Percentiles rank a stretch among this genome's conserved stretches.
phyloP scores from a whole-genome alignment of 30 jellyfish, hydroid and myxozoan genomes.

The Rhopilema esculentum region DNA sequence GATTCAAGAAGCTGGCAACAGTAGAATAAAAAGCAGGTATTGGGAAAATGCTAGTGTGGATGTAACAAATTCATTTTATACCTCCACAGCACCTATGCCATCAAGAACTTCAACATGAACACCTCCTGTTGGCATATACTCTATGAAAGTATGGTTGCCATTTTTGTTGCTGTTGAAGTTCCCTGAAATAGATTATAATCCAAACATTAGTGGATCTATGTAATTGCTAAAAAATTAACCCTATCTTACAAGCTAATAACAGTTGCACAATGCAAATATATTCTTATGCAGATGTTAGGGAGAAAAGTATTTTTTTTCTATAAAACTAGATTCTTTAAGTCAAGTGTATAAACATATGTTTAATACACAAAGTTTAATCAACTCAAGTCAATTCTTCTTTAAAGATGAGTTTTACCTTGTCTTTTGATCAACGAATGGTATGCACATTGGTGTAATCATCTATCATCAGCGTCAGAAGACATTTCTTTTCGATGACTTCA shows the following conservation, averaged over 20 bases:
- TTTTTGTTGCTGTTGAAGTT: not conserved
- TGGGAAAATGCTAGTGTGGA: no score
- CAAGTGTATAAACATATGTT: not conserved
- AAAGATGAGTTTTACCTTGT: not conserved
- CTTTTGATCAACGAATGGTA: not conserved
- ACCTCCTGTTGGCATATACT: no score
- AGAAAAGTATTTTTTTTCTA: no score
- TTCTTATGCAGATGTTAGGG: no score
- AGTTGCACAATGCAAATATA: no score
- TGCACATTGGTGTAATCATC: constrained; percentile 16
- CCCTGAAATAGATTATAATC: not conserved
- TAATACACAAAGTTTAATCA: not conserved
- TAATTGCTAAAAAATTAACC: not conserved
- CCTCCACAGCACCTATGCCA: no score
- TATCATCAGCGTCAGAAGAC: not conserved
- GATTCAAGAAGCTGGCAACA: not conserved
- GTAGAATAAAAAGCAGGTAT: not conserved
- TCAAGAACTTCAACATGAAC: no score
- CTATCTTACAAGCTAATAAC: no score
- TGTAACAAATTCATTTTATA: no score
- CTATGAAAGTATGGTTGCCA: constrained; percentile 6
- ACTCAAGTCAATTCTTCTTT: not conserved
- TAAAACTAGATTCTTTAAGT: not conserved
- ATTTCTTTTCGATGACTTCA: not conserved
- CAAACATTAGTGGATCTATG: no score